These are phyloP conservation scores for Nothoprocta perdicaria DNA, from an alignment of 2,113 vertebrate species.

Conservation along the genomic window DNA sequence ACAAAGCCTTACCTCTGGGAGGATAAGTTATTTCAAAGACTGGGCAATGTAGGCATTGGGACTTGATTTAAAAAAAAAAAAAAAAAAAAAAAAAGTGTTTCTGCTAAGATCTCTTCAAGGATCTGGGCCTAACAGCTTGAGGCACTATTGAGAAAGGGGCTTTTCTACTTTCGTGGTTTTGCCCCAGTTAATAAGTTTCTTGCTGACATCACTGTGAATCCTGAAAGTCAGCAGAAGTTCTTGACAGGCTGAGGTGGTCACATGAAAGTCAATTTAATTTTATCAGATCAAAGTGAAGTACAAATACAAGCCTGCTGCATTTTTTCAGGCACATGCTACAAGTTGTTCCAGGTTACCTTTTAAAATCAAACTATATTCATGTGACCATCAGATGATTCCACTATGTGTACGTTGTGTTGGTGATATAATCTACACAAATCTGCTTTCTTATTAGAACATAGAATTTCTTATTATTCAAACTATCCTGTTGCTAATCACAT, in stretches of 20 bases:
- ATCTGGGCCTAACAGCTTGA: slow-evolving; percentile 13
- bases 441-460: not conserved
- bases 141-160: not conserved
- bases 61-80: not conserved
- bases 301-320: not conserved
- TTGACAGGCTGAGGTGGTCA: slow-evolving; percentile 33
- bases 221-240: slow-evolving; percentile 15
- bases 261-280: slow-evolving; percentile 2
- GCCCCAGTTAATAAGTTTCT: slow-evolving; percentile 10
- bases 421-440: slow-evolving; percentile 36
- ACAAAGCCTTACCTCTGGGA: not conserved
- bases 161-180: slow-evolving; percentile 15
- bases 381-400: slow-evolving; percentile 18
- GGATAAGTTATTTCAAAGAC: not conserved
- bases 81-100: not conserved
- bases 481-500: slow-evolving; percentile 19
- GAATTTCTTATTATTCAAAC: not conserved
- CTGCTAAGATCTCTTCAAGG: slow-evolving; percentile 7
- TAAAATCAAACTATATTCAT: slow-evolving; percentile 53
- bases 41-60: not conserved
- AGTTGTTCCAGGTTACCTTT: slow-evolving; percentile 1
- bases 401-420: not conserved
- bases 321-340: not conserved
- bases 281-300: slow-evolving; percentile 7
- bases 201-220: slow-evolving; percentile 29